Percentiles rank a stretch among this genome's conserved stretches.
Evolutionary conservation across 2,113 vertebrate genomes (phyloP).

Genomic region (Nyctibius bracteatus): DNA sequence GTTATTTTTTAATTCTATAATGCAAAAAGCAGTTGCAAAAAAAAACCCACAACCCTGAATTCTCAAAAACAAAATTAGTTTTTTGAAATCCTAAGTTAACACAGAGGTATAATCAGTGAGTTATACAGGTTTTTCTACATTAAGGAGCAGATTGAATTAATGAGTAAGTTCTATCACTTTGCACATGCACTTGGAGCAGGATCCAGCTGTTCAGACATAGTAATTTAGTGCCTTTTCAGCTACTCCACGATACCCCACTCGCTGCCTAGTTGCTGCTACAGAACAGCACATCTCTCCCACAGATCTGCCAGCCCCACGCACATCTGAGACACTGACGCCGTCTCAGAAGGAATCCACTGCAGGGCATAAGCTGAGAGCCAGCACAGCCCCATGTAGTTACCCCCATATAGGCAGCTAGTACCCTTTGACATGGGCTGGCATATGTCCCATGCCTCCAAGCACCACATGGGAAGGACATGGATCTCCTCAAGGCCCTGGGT

Average conservation of each 20-base stretch:
- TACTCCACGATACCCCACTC: accelerated
- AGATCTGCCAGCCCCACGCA: neutral
- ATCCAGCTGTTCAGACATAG: neutral
- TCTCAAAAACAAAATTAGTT: neutral
- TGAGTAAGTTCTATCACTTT: neutral
- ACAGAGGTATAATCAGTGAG: neutral
- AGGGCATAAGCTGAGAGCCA: neutral
- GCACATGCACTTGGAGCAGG: accelerated
- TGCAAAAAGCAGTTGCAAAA: neutral
- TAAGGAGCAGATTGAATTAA: neutral
- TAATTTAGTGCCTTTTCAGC: neutral
- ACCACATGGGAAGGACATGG: neutral
- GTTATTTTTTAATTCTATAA: neutral
- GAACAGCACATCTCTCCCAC: neutral
- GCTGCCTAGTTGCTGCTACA: neutral
- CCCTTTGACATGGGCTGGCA: neutral
- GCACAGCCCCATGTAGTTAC: neutral
- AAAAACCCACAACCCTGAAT: neutral
- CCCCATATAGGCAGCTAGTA: neutral
- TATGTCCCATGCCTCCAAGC: neutral
- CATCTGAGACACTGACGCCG: neutral
- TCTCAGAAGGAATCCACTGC: neutral
- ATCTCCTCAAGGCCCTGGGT: neutral
- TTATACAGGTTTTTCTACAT: neutral
- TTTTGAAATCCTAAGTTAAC: neutral